Evolutionary conservation across 2,113 vertebrate species (phyloP), one percentile per base, ranked within the genome.

Genomic region (Sisor rabdophorus): DNA sequence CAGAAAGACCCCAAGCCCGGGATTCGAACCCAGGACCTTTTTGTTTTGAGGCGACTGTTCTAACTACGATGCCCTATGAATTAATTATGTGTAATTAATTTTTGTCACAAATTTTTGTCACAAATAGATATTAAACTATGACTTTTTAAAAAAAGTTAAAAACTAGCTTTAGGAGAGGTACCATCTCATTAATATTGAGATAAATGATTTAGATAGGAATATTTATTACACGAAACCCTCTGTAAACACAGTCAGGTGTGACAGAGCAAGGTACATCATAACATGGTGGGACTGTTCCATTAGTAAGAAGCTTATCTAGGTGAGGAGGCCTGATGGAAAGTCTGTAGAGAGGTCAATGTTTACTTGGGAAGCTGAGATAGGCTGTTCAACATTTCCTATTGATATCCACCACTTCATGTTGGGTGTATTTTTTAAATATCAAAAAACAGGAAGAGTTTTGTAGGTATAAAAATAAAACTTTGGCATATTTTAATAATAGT

Each of bases 281-380:
- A 52, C 20, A 47, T 30, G 60, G 32, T 30, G 58, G 32, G 68
- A 50, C 52, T 48, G 44, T 28, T 67, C 56, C 55, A 64, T 50
- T 30, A 76, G 78, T 55, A 80, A 82, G 59, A 50, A 20, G 56
- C 78, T 83, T 81, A 85, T 83, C 83, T 68, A 76, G 44, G 53
- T 67, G 74, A 72, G 54, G 55, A 55, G 17, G 47, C 73, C 71
- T 77, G 60, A 74, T 81, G 84, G 81, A 81, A 83, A 80, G 73
- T 61, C 63, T 61, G n/a, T 69, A 69, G 72, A 83, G 84, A 83
- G 69, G 50, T 85, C 84, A 85, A 32, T 60, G 81, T 81, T 83
- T 80, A 82, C 71, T 56, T 40, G 54, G 30, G 55, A 75, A 77
- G 65, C 48, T 47, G 30, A 60, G 47, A 55, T 69, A 54, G 71